Evolutionary conservation across 2,888 invertebrate genomes (phyloP), one percentile per base, ranked within the genome.

Genomic region (Hirtodrosophila alboralis): DNA sequence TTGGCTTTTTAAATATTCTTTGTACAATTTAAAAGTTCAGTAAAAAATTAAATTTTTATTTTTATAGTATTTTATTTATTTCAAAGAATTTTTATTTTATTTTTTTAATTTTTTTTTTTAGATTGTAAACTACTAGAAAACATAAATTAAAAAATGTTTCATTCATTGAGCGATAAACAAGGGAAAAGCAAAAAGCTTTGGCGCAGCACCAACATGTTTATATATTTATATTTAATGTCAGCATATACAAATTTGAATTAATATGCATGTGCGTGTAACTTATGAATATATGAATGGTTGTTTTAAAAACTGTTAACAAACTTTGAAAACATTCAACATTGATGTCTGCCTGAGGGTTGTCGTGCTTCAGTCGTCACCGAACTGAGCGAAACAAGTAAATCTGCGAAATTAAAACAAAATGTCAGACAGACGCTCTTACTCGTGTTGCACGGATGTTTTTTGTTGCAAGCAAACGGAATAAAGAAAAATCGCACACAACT

Each of bases 351-450:
- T 31, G 49, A 51, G 56, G 56, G 33, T 33, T 23, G 10, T 37
- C 31, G 44, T 37, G 40, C 53, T 48, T 31, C 59, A 71, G 53
- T 51, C 44, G 54, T 62, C 58, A 45, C 36, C 53, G 58, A 58
- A 60, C 67, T 49, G 48, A 56, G 51, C 47, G 59, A 66, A 62
- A 64, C 63, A 73, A 72, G 77, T 80, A 80, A 84, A 80, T 84
- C 68, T 73, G 73, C 66, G 34, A 80, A 83, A 86, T 84, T 79
- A 68, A 85, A 86, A 80, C 67, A 75, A 77, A 86, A 71, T 71
- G 81, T 64, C 69, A 67, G 73, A 59, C 66, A 56, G 49, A 43
- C 63, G 34, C 45, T 40, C 31, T 6, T 21, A 23, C 41, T 26
- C 12, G 26, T 54, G 2, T 1, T 30, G 26, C n/a, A n/a, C n/a